A percentile compares a stretch with the other conserved stretches of the same genome.
phyloP scores from a whole-genome alignment of 2,113 vertebrate genomes.

The Xenopus borealis region DNA sequence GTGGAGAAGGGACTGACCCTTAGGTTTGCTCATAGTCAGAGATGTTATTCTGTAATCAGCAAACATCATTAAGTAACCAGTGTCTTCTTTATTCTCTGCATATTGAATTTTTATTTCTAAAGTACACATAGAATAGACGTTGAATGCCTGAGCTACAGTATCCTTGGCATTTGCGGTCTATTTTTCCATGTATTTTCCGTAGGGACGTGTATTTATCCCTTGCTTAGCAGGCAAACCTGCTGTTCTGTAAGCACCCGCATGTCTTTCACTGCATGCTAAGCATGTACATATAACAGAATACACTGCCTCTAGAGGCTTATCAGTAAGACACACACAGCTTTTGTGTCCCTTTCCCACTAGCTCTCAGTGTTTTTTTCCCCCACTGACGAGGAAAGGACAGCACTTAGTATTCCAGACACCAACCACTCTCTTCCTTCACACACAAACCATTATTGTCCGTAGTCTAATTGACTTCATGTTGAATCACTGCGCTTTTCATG shows the following conservation, averaged over 20 bases:
- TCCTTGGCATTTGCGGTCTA: not conserved
- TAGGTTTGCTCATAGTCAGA: too few species aligned
- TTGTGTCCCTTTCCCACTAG: conserved; percentile 10
- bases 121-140: too few species aligned
- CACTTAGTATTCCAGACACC: conserved; percentile 35
- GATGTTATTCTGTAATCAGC: too few species aligned
- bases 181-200: not conserved
- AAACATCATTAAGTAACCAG: too few species aligned
- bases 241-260: not conserved
- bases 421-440: conserved; percentile 21
- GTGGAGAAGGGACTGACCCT: too few species aligned
- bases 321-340: not conserved
- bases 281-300: not conserved
- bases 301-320: conserved; percentile 9
- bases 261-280: not conserved
- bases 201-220: not conserved
- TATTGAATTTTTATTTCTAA: too few species aligned
- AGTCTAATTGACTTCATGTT: conserved; percentile 46
- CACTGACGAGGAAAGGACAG: not conserved
- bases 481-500: conserved; percentile 41
- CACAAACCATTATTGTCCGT: conserved; percentile 44
- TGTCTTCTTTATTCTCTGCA: too few species aligned
- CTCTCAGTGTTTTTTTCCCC: not conserved
- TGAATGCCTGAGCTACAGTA: too few species aligned
- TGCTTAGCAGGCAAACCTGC: not conserved